Evolutionary conservation across 1,140 invertebrate genomes (phyloP).

Genomic region (Megalonaias nervosa): DNA sequence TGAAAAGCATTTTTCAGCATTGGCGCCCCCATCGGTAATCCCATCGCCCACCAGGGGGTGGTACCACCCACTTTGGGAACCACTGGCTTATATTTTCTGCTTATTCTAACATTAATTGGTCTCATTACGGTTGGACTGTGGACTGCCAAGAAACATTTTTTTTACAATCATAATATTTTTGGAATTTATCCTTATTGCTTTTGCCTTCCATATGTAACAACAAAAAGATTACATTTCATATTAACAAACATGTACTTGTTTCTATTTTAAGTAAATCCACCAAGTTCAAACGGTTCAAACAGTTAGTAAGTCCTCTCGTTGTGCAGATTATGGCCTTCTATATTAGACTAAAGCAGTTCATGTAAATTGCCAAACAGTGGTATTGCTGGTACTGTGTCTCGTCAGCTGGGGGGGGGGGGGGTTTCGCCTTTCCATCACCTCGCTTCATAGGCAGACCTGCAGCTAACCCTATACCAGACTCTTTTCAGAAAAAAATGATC

Average conservation of each 20-base stretch:
- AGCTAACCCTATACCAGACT: not conserved
- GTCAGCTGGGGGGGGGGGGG: slow-evolving; percentile 10
- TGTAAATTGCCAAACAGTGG: slow-evolving; percentile 9
- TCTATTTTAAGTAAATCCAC: slow-evolving; percentile 27
- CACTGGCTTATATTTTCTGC: not conserved
- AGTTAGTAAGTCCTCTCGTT: slow-evolving; percentile 25
- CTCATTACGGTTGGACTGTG: slow-evolving; percentile 1
- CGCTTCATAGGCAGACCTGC: slow-evolving; percentile 5
- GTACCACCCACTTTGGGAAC: too few species aligned
- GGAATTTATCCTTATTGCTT: slow-evolving; percentile 32
- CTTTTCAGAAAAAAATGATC: slow-evolving; percentile 16
- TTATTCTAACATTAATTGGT: slow-evolving; percentile 16
- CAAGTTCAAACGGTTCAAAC: slow-evolving; percentile 25
- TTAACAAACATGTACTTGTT: slow-evolving; percentile 29
- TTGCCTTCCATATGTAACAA: slow-evolving; percentile 21
- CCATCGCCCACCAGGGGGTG: too few species aligned
- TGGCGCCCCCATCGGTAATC: too few species aligned
- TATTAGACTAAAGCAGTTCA: slow-evolving; percentile 28
- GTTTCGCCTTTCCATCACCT: not conserved
- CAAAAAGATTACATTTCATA: slow-evolving; percentile 21
- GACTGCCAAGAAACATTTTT: not conserved
- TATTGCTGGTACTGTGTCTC: slow-evolving; percentile 38
- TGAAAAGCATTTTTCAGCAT: too few species aligned
- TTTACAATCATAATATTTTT: slow-evolving; percentile 21
- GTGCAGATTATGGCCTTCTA: slow-evolving; percentile 14